Evolutionary conservation across 2,888 invertebrate genomes (phyloP).

Genomic region (Amphiduros pacificus): DNA sequence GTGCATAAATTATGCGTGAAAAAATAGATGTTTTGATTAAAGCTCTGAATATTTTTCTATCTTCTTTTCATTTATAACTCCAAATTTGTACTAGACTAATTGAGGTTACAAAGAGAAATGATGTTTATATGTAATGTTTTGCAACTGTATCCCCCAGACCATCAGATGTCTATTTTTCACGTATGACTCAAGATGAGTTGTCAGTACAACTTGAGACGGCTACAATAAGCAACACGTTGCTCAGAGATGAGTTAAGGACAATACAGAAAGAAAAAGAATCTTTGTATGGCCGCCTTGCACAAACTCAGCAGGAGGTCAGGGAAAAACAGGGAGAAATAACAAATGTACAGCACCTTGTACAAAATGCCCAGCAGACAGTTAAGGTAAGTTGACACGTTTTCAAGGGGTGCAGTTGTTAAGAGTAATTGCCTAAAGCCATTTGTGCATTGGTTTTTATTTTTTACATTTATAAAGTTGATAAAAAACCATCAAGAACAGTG

Average conservation of each 20-base stretch:
- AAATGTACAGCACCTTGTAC: not conserved
- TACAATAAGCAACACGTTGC: slow-evolving; percentile 10
- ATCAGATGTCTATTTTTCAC: slow-evolving; percentile 8
- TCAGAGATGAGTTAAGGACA: slow-evolving; percentile 2
- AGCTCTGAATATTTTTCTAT: no score
- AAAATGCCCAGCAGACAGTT: not conserved
- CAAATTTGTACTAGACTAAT: not conserved
- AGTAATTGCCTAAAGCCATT: no score
- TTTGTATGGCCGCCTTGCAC: not conserved
- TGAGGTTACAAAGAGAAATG: not conserved
- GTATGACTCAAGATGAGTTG: not conserved
- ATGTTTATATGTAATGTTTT: not conserved
- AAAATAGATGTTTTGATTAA: no score
- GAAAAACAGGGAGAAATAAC: not conserved
- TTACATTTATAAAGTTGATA: no score
- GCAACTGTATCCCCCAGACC: no score
- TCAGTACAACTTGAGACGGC: slow-evolving; percentile 10
- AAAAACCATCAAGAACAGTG: no score
- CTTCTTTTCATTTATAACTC: not conserved
- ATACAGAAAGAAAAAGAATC: slow-evolving; percentile 6
- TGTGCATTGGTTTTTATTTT: no score
- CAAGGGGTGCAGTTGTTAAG: no score
- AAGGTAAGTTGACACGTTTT: not conserved
- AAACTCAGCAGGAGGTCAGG: not conserved
- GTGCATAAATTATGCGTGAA: no score